Evolutionary conservation across 2,888 invertebrate genomes (phyloP).

Genomic region (Girardia tigrina): DNA sequence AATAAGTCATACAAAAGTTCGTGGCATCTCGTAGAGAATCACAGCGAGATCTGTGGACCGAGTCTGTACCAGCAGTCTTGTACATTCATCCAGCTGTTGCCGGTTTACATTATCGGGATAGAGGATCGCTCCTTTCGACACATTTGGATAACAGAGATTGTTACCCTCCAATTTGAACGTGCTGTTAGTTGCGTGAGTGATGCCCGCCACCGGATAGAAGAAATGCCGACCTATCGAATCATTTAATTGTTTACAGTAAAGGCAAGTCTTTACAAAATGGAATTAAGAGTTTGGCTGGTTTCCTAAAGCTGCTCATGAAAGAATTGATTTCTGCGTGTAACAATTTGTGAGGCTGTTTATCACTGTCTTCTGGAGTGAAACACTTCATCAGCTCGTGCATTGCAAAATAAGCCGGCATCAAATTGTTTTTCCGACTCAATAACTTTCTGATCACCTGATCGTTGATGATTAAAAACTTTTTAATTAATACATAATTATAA

Average conservation of each 20-base stretch:
- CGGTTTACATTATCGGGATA: conserved; percentile 9
- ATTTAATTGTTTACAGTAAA: background rate
- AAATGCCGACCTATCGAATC: background rate
- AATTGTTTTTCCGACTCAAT: conserved; percentile 24
- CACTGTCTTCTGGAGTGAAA: conserved; percentile 26
- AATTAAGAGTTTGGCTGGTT: conserved; percentile 30
- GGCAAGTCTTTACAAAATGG: conserved; percentile 25
- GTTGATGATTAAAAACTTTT: background rate
- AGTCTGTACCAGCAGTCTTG: background rate
- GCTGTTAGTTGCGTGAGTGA: background rate
- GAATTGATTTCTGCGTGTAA: conserved; percentile 17
- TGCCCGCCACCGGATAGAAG: background rate
- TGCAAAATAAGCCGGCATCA: conserved; percentile 36
- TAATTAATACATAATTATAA: too few relatives aligned
- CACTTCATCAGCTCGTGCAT: conserved; percentile 35
- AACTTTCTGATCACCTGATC: conserved; percentile 26
- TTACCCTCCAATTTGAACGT: background rate
- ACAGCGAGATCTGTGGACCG: background rate
- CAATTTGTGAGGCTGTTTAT: conserved; percentile 29
- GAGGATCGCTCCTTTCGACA: background rate
- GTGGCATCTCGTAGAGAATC: background rate
- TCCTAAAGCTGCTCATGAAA: conserved; percentile 33
- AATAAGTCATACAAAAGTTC: too few relatives aligned
- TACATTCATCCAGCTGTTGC: background rate
- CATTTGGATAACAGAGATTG: conserved; percentile 7